Conservation (phyloP, 2,888 invertebrate species). For the Leptopterna dolabrata region DNA sequence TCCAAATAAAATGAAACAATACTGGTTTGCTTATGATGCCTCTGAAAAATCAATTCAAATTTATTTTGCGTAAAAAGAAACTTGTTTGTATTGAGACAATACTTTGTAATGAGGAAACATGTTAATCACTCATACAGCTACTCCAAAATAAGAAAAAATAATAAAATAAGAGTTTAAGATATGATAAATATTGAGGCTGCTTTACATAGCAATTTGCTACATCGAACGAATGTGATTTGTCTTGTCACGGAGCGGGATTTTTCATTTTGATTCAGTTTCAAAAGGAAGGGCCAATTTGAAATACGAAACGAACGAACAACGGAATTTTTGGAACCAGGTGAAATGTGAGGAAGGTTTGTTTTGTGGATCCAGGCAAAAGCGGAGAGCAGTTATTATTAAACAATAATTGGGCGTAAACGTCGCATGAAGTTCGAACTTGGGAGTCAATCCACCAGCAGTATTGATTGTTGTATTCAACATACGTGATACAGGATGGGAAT, state of each 20-base stretch:
- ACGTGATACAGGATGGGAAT: too few relatives aligned
- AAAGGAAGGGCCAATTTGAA: not conserved
- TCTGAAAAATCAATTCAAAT: not conserved
- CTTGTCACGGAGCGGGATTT: not conserved
- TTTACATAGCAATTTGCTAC: not conserved
- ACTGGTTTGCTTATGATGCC: not conserved
- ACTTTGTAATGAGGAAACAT: not conserved
- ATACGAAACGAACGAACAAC: not conserved
- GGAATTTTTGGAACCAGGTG: not conserved
- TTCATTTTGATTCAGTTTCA: not conserved
- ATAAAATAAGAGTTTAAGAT: not conserved
- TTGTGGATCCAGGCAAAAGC: too few relatives aligned
- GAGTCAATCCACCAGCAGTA: too few relatives aligned
- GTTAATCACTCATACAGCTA: not conserved
- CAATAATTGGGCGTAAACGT: too few relatives aligned
- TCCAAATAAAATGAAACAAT: not conserved
- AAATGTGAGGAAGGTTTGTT: too few relatives aligned
- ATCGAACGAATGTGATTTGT: not conserved
- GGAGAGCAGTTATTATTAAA: too few relatives aligned
- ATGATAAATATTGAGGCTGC: not conserved
- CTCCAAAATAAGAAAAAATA: not conserved
- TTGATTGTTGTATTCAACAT: too few relatives aligned
- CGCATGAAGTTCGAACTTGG: too few relatives aligned
- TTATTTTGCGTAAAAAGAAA: not conserved
- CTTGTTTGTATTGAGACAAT: not conserved